These are phyloP conservation scores for Myotis lucifugus DNA, from an alignment of 2,113 vertebrate genomes.

Conservation along the genomic window DNA sequence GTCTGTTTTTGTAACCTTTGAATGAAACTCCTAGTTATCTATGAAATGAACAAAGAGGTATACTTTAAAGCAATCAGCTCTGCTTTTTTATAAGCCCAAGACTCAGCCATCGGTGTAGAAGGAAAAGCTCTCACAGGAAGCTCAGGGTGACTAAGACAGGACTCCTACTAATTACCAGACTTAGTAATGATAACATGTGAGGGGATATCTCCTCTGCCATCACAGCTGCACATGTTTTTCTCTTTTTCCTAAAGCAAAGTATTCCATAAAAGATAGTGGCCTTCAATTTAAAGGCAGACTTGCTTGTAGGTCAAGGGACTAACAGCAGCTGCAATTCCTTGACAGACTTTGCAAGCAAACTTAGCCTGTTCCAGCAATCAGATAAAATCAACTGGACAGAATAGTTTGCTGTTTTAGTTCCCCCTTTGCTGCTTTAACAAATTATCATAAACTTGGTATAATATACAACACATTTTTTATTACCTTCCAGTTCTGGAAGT, in stretches of 20 bases:
- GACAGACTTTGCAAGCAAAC: not conserved
- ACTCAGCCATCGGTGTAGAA: not conserved
- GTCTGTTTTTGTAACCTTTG: not conserved
- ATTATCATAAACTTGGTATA: not conserved
- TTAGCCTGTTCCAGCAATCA: not conserved
- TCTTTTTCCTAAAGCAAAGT: not conserved
- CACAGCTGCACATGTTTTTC: not conserved
- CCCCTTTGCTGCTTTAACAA: not conserved
- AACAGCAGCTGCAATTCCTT: not conserved
- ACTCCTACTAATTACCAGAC: not conserved
- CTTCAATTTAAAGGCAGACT: not conserved
- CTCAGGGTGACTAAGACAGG: not conserved
- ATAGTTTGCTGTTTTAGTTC: not conserved
- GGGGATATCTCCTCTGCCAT: not conserved
- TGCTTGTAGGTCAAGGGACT: not conserved
- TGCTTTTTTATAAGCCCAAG: not conserved
- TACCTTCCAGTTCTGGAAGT: not conserved
- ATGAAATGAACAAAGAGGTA: not conserved
- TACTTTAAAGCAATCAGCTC: not conserved
- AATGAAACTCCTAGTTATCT: not conserved
- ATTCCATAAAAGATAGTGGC: not conserved
- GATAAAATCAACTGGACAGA: not conserved
- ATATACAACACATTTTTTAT: not conserved
- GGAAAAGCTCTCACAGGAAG: not conserved
- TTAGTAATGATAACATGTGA: not conserved